Conservation (phyloP, 2,888 invertebrate species). For the Ryuthela nishihirai region DNA sequence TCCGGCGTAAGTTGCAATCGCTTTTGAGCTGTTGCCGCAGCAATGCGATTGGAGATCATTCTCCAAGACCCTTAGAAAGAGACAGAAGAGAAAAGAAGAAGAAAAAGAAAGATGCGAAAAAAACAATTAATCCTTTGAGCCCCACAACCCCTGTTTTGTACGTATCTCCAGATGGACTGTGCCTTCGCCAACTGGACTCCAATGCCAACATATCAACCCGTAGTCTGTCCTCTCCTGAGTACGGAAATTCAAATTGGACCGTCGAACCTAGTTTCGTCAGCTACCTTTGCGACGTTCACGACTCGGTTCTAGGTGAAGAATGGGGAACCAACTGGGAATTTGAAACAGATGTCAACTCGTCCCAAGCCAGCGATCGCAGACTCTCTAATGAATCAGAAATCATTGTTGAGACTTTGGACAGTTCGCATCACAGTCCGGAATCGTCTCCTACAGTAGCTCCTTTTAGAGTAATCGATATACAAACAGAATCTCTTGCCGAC, state of each 20-base stretch:
- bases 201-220: too few relatives aligned
- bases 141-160: conserved; percentile 45
- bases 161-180: conserved; percentile 46
- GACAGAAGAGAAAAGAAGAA: conserved; percentile 13
- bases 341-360: too few relatives aligned
- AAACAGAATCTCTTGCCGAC: too few relatives aligned
- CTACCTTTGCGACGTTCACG: conserved; percentile 35
- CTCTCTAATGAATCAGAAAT: too few relatives aligned
- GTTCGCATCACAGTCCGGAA: too few relatives aligned
- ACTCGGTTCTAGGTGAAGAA: conserved; percentile 1
- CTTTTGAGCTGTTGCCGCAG: conserved; percentile 44
- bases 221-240: background rate
- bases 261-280: conserved; percentile 24
- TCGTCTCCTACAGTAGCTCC: too few relatives aligned
- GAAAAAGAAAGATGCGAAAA: conserved; percentile 36
- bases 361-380: too few relatives aligned
- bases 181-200: conserved; percentile 43
- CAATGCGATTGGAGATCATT: conserved; percentile 38
- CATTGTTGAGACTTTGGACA: too few relatives aligned
- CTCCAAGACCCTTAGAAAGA: conserved; percentile 27
- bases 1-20: conserved; percentile 42
- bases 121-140: conserved; percentile 39
- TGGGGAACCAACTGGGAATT: too few relatives aligned
- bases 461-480: too few relatives aligned
- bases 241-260: background rate